These are phyloP conservation scores for Pituophis catenifer DNA, from an alignment of 2,113 vertebrate species.

Conservation along the genomic window DNA sequence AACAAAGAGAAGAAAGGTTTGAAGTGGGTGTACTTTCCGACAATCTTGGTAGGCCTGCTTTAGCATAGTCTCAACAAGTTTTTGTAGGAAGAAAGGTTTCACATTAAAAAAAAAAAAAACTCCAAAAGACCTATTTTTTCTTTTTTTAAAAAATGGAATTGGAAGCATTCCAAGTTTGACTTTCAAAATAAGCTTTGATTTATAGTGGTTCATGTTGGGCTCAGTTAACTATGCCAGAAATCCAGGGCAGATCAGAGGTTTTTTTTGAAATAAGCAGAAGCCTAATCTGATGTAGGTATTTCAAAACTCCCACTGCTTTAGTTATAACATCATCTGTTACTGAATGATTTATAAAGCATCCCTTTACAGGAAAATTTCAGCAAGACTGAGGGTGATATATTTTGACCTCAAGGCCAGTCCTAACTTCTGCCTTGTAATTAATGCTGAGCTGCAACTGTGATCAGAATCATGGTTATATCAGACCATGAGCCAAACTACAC, in stretches of 20 bases:
- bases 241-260: conserved; percentile 77
- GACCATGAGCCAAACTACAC: not conserved
- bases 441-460: conserved; percentile 21
- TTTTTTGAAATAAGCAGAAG: conserved; percentile 80
- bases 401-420: conserved; percentile 61
- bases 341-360: conserved; percentile 81
- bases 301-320: conserved; percentile 81
- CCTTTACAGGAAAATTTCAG: conserved; percentile 61
- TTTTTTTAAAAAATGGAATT: conserved; percentile 60
- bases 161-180: conserved; percentile 76
- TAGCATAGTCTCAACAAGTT: conserved; percentile 34
- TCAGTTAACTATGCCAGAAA: conserved; percentile 80
- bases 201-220: conserved; percentile 74
- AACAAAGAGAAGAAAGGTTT: conserved; percentile 6
- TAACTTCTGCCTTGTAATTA: conserved; percentile 35
- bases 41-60: conserved; percentile 35
- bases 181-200: conserved; percentile 80
- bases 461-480: conserved; percentile 8
- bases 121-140: conserved; percentile 68
- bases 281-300: conserved; percentile 79
- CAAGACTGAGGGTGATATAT: conserved; percentile 49
- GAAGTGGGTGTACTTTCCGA: conserved; percentile 37
- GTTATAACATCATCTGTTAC: conserved; percentile 79
- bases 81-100: conserved; percentile 35
- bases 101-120: conserved; percentile 28